These are phyloP conservation scores for Cataglyphis cursor DNA, from an alignment of 2,888 invertebrate species.

Conservation along the genomic window DNA sequence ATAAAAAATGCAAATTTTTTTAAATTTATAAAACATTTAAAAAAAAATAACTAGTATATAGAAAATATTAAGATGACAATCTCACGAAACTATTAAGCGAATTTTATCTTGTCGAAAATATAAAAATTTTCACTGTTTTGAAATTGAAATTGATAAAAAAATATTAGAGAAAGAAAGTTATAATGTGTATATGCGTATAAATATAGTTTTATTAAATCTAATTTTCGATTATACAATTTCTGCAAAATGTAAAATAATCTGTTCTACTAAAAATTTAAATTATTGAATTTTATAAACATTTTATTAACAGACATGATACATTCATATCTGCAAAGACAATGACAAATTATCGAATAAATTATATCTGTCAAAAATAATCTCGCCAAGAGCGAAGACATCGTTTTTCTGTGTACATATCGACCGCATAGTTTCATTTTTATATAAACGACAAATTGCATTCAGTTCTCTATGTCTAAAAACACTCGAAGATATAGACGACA, in stretches of 20 bases:
- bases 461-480: conserved; percentile 13
- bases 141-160: neutral
- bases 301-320: neutral
- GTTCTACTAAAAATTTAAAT: neutral
- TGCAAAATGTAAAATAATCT: neutral
- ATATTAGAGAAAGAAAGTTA: neutral
- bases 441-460: conserved; percentile 37
- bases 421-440: neutral
- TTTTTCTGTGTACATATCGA: neutral
- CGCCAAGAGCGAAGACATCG: neutral
- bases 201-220: neutral
- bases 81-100: neutral
- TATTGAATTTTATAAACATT: conserved; percentile 19
- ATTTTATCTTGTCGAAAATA: conserved; percentile 5
- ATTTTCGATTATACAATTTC: neutral
- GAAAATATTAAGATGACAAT: neutral
- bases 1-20: conserved; percentile 2
- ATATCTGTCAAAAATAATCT: neutral
- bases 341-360: conserved; percentile 1
- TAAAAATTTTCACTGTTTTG: neutral
- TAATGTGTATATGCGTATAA: neutral
- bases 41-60: neutral
- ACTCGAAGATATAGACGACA: conserved; percentile 16
- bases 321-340: neutral
- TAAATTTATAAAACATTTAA: neutral